phyloP scores from a whole-genome alignment of 2,113 vertebrate genomes.

The Cheirogaleus medius region DNA sequence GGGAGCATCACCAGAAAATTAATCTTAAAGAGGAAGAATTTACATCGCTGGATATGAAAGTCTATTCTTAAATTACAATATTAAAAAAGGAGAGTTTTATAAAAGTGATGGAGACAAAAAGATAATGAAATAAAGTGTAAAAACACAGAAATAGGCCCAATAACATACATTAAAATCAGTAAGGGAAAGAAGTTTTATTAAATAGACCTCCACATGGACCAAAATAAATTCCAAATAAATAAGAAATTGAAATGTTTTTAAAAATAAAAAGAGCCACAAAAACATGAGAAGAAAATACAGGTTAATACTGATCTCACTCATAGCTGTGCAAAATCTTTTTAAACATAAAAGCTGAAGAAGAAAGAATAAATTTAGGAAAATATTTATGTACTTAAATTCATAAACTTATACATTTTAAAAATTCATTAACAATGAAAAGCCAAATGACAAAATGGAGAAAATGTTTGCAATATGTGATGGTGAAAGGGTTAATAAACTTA shows the following conservation, averaged over 20 bases:
- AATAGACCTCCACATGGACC: not conserved
- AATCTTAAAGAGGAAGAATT: not conserved
- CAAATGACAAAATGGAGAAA: not conserved
- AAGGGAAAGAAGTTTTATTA: not conserved
- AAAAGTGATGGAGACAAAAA: not conserved
- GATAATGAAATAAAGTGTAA: not conserved
- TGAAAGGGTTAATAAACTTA: not conserved
- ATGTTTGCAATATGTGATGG: not conserved
- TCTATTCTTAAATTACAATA: not conserved
- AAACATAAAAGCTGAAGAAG: not conserved
- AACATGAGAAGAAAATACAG: not conserved
- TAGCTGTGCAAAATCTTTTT: not conserved
- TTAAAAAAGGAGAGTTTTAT: not conserved
- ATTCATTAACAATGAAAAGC: not conserved
- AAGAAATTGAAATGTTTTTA: not conserved
- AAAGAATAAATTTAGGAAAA: not conserved
- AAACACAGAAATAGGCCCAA: not conserved
- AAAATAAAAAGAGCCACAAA: not conserved
- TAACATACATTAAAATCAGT: not conserved
- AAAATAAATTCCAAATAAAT: not conserved
- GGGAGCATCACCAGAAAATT: not conserved
- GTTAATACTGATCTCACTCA: not conserved
- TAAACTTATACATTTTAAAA: not conserved
- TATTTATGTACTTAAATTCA: not conserved
- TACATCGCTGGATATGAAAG: not conserved